Evolutionary conservation across 1,140 invertebrate genomes (phyloP).

Genomic region (Globodera ellingtonae): DNA sequence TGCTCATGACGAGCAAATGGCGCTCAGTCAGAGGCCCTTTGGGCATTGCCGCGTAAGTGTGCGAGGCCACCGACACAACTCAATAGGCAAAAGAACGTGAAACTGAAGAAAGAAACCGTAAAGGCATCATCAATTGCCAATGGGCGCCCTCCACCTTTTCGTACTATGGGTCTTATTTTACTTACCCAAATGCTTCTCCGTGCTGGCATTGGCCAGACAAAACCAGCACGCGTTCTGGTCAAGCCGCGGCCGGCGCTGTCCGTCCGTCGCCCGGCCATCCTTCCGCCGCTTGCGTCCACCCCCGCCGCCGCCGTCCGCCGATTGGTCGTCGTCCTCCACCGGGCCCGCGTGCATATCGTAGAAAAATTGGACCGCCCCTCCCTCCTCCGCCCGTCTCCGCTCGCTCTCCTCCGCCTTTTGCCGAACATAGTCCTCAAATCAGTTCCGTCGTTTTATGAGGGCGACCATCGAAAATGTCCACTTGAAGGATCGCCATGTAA

Average conservation of each 20-base stretch:
- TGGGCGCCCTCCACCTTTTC: background rate
- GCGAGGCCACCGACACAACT: slow-evolving; percentile 81
- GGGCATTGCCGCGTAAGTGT: slow-evolving; percentile 85
- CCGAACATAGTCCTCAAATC: slow-evolving; percentile 24
- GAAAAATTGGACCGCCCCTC: slow-evolving; percentile 73
- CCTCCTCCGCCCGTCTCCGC: slow-evolving; percentile 65
- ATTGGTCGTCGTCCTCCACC: slow-evolving; percentile 56
- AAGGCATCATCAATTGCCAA: no score
- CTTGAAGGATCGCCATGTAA: slow-evolving; percentile 69
- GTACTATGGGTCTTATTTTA: slow-evolving; percentile 67
- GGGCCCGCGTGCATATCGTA: slow-evolving; percentile 75
- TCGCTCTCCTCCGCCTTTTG: slow-evolving; percentile 65
- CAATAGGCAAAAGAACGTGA: background rate
- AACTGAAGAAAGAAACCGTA: no score
- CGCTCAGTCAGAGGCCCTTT: slow-evolving; percentile 82
- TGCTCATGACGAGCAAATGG: slow-evolving; percentile 83
- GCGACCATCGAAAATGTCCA: background rate
- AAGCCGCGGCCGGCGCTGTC: slow-evolving; percentile 52
- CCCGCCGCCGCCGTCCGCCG: slow-evolving; percentile 41
- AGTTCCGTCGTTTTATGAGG: background rate
- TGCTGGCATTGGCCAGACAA: slow-evolving; percentile 86
- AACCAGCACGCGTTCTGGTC: slow-evolving; percentile 81
- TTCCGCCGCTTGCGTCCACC: slow-evolving; percentile 34
- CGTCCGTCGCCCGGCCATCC: slow-evolving; percentile 22
- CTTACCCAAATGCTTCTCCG: slow-evolving; percentile 81